These are phyloP conservation scores for Paramuricea clavata DNA, from an alignment of 92 coral and sea anemone species.

Conservation along the genomic window DNA sequence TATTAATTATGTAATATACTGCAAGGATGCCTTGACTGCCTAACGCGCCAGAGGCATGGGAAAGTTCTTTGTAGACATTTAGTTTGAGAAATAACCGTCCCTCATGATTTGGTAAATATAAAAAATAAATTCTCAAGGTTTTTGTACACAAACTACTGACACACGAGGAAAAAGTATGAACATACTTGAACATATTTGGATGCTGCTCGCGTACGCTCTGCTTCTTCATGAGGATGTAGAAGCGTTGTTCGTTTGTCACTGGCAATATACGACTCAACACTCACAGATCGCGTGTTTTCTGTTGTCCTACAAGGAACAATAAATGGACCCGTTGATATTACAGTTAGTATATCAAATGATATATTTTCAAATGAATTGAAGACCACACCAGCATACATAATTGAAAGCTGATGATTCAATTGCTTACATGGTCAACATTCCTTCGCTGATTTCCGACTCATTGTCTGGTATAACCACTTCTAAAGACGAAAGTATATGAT, in stretches of 20 bases:
- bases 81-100: too few species aligned
- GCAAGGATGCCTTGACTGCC: background rate
- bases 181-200: background rate
- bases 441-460: conserved; percentile 42
- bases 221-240: conserved; percentile 47
- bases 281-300: conserved; percentile 7
- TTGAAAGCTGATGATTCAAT: background rate
- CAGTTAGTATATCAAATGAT: too few species aligned
- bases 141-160: background rate
- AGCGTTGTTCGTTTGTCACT: conserved; percentile 21
- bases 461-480: conserved; percentile 12
- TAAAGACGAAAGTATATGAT: background rate
- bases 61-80: background rate
- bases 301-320: conserved; percentile 17
- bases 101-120: too few species aligned
- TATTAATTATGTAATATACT: too few species aligned
- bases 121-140: background rate
- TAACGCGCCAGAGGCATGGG: background rate
- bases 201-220: conserved; percentile 18
- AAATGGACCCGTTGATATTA: background rate
- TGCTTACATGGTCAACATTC: conserved; percentile 32
- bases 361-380: background rate
- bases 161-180: background rate
- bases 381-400: background rate
- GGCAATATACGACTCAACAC: conserved; percentile 4